These are phyloP conservation scores for Neomorphus geoffroyi DNA, from an alignment of 2,797 vertebrate genomes.

Conservation along the genomic window DNA sequence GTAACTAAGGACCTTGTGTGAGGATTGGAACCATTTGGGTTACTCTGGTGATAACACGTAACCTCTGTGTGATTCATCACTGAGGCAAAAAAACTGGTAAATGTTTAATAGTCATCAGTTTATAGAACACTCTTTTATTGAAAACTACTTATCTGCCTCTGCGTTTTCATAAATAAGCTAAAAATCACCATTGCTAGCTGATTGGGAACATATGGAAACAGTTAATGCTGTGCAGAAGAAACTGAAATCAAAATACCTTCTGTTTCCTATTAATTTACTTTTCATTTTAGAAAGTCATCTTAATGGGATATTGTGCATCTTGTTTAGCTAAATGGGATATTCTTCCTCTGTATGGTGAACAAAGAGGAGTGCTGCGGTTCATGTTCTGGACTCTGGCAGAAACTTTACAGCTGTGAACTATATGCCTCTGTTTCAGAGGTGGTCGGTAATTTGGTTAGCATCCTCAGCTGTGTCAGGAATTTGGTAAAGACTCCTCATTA, in stretches of 20 bases:
- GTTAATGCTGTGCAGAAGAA: neutral
- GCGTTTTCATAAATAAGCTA: neutral
- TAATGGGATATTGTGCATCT: neutral
- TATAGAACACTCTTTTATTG: neutral
- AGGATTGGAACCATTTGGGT: neutral
- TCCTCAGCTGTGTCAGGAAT: neutral
- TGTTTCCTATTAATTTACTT: conserved; percentile 41
- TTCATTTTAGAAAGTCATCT: conserved; percentile 43
- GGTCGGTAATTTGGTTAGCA: neutral
- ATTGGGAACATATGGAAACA: neutral
- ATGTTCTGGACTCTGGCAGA: neutral
- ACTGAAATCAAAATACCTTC: conserved; percentile 25
- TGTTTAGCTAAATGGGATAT: neutral
- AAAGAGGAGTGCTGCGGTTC: neutral
- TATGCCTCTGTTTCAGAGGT: neutral
- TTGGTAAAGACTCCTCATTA: neutral
- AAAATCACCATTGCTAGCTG: neutral
- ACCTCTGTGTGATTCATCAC: neutral
- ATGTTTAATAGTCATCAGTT: neutral
- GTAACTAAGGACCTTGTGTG: neutral
- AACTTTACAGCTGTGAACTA: neutral
- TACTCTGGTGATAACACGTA: neutral
- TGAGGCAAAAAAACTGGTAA: neutral
- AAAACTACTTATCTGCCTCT: neutral
- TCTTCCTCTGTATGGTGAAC: neutral